Evolutionary conservation across 2,888 invertebrate genomes (phyloP).

Genomic region (Drosophila formosana): DNA sequence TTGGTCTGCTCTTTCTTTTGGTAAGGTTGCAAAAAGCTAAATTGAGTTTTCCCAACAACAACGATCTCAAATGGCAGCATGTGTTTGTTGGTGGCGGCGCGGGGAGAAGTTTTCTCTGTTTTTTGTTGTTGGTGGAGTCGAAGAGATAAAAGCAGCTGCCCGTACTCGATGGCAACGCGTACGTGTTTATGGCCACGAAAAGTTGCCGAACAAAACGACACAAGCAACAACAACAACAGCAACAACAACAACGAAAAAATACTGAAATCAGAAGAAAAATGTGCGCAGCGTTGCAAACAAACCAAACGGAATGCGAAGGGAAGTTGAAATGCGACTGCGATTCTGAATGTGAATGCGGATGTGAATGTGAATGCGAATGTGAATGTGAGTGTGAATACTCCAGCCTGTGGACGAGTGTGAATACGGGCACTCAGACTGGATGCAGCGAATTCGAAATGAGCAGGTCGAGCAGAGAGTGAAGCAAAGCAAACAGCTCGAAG

Average conservation of each 20-base stretch:
- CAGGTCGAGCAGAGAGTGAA: conserved; percentile 40
- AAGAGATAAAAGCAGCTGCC: conserved; percentile 67
- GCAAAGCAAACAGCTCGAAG: conserved; percentile 38
- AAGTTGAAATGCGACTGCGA: conserved; percentile 18
- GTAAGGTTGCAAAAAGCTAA: conserved; percentile 77
- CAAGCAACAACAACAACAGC: conserved; percentile 25
- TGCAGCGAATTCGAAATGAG: conserved; percentile 23
- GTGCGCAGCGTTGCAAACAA: conserved; percentile 39
- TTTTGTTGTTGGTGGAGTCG: conserved; percentile 21
- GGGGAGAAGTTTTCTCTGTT: conserved; percentile 1
- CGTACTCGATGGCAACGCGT: conserved; percentile 67
- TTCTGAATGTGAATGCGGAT: conserved; percentile 30
- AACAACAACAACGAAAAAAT: conserved; percentile 32
- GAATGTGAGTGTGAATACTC: conserved; percentile 29
- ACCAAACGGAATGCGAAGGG: conserved; percentile 44
- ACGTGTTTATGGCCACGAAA: conserved; percentile 78
- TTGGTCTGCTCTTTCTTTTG: conserved; percentile 39
- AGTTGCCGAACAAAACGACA: conserved; percentile 71
- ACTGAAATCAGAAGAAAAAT: conserved; percentile 60
- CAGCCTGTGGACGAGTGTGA: conserved; percentile 9
- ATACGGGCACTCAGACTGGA: conserved; percentile 37
- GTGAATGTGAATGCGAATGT: conserved; percentile 22
- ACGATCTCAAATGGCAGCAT: conserved; percentile 56
- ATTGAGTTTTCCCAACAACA: conserved; percentile 77
- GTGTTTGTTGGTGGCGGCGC: conserved; percentile 1